phyloP scores from a whole-genome alignment of 2,888 invertebrate genomes.

The Ferrisia virgata region DNA sequence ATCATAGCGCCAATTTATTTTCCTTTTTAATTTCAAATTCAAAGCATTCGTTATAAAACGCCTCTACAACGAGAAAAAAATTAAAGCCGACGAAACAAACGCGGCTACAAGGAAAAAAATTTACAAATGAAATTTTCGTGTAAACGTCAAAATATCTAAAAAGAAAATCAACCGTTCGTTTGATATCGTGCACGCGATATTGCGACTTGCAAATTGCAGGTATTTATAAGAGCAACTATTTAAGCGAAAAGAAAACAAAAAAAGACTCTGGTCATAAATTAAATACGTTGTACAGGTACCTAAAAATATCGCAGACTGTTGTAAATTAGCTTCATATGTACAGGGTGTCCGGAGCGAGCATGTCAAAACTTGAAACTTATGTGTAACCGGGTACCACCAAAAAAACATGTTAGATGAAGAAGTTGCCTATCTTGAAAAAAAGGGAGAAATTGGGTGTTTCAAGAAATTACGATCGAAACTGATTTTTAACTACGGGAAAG shows the following conservation, averaged over 20 bases:
- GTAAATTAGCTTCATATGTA: background rate
- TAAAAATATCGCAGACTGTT: background rate
- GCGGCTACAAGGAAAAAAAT: background rate
- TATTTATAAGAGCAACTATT: background rate
- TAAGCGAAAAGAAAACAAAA: background rate
- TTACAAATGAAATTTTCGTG: conserved; percentile 21
- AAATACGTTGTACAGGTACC: too few relatives aligned
- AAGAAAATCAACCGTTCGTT: background rate
- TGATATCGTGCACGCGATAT: background rate
- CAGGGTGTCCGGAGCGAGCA: too few relatives aligned
- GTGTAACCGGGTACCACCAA: too few relatives aligned
- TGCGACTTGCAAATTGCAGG: background rate
- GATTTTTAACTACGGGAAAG: too few relatives aligned
- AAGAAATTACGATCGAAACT: too few relatives aligned
- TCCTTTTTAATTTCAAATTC: background rate
- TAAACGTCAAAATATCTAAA: background rate
- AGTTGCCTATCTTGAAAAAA: too few relatives aligned
- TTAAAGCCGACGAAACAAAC: background rate
- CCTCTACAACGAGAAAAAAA: background rate
- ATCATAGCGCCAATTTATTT: background rate
- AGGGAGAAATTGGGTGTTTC: too few relatives aligned
- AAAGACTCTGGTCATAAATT: background rate
- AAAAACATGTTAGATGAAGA: too few relatives aligned
- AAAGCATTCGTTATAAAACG: background rate
- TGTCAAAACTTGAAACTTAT: too few relatives aligned